Conservation (phyloP, 2,113 vertebrate species). For the Nothobranchius kuhntae region DNA sequence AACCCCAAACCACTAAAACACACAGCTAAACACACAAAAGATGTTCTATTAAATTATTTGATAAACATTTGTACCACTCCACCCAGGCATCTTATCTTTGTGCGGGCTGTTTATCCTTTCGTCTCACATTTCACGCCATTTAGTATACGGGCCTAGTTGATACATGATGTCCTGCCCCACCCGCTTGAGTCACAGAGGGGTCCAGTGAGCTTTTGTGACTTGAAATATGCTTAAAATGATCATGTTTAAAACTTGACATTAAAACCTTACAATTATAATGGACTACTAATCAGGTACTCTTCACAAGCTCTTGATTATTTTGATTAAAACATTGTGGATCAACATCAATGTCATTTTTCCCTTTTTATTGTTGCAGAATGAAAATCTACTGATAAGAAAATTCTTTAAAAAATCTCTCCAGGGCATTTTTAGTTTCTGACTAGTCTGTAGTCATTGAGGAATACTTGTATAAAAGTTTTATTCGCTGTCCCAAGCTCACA, state of each 20-base stretch:
- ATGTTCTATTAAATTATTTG: not conserved
- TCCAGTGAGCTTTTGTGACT: conserved; percentile 6
- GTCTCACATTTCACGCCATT: conserved; percentile 52
- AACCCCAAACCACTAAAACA: no score
- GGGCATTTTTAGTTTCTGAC: not conserved
- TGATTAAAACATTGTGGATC: no score
- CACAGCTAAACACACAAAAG: not conserved
- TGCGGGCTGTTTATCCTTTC: conserved; percentile 40
- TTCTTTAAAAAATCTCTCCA: no score
- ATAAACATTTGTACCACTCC: conserved; percentile 6
- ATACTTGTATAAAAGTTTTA: conserved; percentile 38
- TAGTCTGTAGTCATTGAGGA: conserved; percentile 25
- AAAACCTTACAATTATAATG: no score
- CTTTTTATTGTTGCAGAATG: no score
- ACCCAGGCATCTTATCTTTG: conserved; percentile 43
- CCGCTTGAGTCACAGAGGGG: conserved; percentile 28
- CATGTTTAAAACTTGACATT: conserved; percentile 26
- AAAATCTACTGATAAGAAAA: no score
- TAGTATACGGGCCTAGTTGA: not conserved
- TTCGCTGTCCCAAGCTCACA: conserved; percentile 32
- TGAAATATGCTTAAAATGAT: conserved; percentile 30
- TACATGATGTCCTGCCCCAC: conserved; percentile 17
- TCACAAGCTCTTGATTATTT: not conserved
- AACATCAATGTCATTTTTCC: no score
- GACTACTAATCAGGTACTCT: not conserved